Percentiles rank a stretch among this genome's conserved stretches.
Evolutionary conservation across 2,113 vertebrate genomes (phyloP).

Genomic region (Montifringilla adamsi): DNA sequence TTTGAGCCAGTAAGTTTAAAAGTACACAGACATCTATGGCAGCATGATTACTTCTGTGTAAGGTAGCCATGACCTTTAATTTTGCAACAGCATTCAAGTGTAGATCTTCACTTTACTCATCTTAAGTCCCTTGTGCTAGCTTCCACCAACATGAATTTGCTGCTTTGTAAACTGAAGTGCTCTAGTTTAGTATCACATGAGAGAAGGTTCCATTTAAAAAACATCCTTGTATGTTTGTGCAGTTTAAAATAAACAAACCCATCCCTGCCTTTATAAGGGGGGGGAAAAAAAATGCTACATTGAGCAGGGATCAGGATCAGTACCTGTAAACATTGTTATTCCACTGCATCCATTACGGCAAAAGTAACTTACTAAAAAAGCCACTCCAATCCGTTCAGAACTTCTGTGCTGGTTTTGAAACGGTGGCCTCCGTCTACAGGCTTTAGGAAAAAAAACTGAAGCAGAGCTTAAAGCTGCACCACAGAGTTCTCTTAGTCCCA

Average conservation of each 20-base stretch:
- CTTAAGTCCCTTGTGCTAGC: conserved; percentile 71
- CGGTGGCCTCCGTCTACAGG: conserved; percentile 76
- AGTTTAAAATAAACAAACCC: conserved; percentile 78
- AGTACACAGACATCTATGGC: conserved; percentile 67
- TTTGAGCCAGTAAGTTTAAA: conserved; percentile 46
- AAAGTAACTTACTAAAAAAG: conserved; percentile 79
- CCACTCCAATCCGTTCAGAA: conserved; percentile 78
- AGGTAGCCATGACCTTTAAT: conserved; percentile 70
- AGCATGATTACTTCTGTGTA: conserved; percentile 59
- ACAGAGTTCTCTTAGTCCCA: conserved; percentile 83
- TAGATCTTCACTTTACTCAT: conserved; percentile 56
- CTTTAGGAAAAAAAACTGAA: conserved; percentile 46
- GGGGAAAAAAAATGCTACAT: conserved; percentile 78
- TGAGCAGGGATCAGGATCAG: conserved; percentile 77
- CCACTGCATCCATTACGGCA: conserved; percentile 72
- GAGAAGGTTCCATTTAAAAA: conserved; percentile 73
- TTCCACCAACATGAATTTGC: conserved; percentile 73
- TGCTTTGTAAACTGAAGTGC: conserved; percentile 81
- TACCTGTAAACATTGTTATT: conserved; percentile 91
- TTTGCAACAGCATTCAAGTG: conserved; percentile 55
- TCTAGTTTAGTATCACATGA: conserved; percentile 76
- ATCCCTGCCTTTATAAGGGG: conserved; percentile 71
- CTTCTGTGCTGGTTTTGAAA: conserved; percentile 83
- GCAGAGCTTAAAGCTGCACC: conserved; percentile 86
- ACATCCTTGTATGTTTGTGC: conserved; percentile 78